A percentile compares a stretch with the other conserved stretches of the same genome.
phyloP scores from a whole-genome alignment of 1,140 invertebrate genomes.

The Chionoecetes opilio region DNA sequence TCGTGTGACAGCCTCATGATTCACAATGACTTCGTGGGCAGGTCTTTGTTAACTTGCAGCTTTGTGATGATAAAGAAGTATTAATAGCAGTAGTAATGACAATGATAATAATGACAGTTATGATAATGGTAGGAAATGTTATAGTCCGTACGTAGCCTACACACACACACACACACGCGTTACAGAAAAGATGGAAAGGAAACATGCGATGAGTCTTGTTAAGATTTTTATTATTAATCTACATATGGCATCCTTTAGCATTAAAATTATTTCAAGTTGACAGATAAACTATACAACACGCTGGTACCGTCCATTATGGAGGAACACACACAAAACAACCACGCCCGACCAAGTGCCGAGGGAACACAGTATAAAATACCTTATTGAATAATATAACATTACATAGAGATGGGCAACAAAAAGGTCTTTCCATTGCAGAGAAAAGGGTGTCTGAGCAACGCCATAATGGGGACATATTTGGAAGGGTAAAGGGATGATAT shows the following conservation, averaged over 20 bases:
- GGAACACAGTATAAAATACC: slow-evolving; percentile 76
- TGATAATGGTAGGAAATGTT: too few species aligned
- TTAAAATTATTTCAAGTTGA: slow-evolving; percentile 80
- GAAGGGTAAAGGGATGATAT: slow-evolving; percentile 59
- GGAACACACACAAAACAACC: slow-evolving; percentile 78
- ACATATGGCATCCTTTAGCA: slow-evolving; percentile 80
- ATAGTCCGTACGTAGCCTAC: too few species aligned
- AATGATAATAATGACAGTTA: too few species aligned
- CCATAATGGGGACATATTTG: slow-evolving; percentile 68
- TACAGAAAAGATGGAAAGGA: neutral
- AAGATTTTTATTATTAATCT: slow-evolving; percentile 80
- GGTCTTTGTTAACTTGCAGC: too few species aligned
- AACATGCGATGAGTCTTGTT: slow-evolving; percentile 55
- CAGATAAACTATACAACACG: slow-evolving; percentile 79
- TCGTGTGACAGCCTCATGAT: too few species aligned
- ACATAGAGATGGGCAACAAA: slow-evolving; percentile 76
- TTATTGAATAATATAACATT: slow-evolving; percentile 78
- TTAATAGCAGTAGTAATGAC: too few species aligned
- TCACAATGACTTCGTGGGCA: too few species aligned
- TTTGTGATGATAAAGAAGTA: too few species aligned
- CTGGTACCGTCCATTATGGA: slow-evolving; percentile 78
- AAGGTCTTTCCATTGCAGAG: slow-evolving; percentile 77
- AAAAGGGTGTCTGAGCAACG: slow-evolving; percentile 78
- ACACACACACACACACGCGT: too few species aligned
- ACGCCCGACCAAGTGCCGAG: slow-evolving; percentile 66